A percentile compares a stretch with the other conserved stretches of the same genome.
Conservation (phyloP, 2,113 vertebrate species). For the Etia nguti region DNA sequence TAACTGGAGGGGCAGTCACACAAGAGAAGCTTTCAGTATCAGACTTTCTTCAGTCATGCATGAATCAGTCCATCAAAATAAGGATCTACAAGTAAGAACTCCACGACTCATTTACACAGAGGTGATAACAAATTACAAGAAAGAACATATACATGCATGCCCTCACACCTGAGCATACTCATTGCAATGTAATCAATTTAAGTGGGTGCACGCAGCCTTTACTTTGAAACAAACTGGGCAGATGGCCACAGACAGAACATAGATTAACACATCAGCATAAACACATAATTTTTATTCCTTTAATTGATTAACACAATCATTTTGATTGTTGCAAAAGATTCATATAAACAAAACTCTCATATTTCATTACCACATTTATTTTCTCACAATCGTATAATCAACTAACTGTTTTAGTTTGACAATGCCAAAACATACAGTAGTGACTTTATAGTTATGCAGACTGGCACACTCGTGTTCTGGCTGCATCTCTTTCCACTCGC, state of each 20-base stretch:
- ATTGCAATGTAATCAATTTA: not conserved
- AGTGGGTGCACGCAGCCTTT: not conserved
- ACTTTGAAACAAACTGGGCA: not conserved
- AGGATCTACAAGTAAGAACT: not conserved
- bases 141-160: not conserved
- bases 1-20: no score
- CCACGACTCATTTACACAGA: not conserved
- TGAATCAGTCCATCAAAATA: not conserved
- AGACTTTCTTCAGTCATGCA: not conserved
- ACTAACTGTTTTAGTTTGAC: not conserved
- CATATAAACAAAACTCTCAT: not conserved
- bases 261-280: not conserved
- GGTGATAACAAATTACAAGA: not conserved
- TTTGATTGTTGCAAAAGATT: not conserved
- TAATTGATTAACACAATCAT: not conserved
- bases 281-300: not conserved
- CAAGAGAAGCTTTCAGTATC: not conserved
- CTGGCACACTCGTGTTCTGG: no score
- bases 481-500: no score
- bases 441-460: not conserved
- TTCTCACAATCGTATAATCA: not conserved
- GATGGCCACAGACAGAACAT: not conserved
- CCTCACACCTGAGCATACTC: not conserved
- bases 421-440: not conserved
- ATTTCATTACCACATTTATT: not conserved